Evolutionary conservation across 1,140 invertebrate genomes (phyloP).

Genomic region (Xylocopa sonorina): DNA sequence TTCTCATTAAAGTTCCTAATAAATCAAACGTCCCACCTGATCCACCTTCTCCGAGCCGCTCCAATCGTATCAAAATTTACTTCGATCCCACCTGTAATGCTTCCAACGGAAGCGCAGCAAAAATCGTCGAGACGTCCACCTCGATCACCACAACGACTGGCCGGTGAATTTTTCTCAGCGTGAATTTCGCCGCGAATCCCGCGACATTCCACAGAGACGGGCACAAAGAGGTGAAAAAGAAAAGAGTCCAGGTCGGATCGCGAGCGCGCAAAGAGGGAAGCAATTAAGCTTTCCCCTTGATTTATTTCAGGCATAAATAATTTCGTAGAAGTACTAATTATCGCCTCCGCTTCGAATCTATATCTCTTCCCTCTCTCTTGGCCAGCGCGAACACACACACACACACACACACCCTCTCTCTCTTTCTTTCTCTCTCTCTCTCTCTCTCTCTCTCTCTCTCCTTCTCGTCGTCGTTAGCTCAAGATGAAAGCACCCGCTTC

Average conservation of each 20-base stretch:
- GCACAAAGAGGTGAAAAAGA: not conserved
- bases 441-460: constrained; percentile 18
- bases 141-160: too few species aligned
- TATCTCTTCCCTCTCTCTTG: constrained; percentile 48
- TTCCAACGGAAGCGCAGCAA: too few species aligned
- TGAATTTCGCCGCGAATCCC: constrained; percentile 17
- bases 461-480: constrained; percentile 25
- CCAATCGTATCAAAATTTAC: not conserved
- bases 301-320: constrained; percentile 80
- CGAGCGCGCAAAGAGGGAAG: constrained; percentile 66
- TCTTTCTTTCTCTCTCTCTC: not conserved
- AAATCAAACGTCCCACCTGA: too few species aligned
- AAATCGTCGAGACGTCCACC: not conserved
- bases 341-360: constrained; percentile 68
- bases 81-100: not conserved
- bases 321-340: constrained; percentile 80
- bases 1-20: too few species aligned
- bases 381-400: not conserved
- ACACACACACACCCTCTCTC: too few species aligned
- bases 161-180: constrained; percentile 6
- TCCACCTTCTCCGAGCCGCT: too few species aligned
- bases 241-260: constrained; percentile 6
- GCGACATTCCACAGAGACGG: not conserved
- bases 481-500: constrained; percentile 78
- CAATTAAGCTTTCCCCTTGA: constrained; percentile 78